Evolutionary conservation across 2,888 invertebrate genomes (phyloP), one percentile per base, ranked within the genome.

Genomic region (Stegana nigrithorax): DNA sequence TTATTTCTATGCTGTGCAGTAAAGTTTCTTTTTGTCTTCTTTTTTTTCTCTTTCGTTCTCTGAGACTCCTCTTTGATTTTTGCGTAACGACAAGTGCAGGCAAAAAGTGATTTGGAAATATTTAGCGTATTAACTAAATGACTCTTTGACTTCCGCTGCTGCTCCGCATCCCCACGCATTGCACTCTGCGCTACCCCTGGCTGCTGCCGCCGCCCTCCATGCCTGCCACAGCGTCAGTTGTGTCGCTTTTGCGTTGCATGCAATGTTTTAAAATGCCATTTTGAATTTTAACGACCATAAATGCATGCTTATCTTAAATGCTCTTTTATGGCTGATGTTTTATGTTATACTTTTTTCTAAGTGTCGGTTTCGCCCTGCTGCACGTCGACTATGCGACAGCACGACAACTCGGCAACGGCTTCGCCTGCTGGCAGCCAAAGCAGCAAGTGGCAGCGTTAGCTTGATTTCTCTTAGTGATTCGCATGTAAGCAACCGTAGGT

Each of bases 221-320:
- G n/a, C n/a, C n/a, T n/a, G n/a, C n/a, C n/a, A n/a, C n/a, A n/a
- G n/a, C n/a, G n/a, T n/a, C n/a, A n/a, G n/a, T n/a, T n/a, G n/a
- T n/a, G n/a, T n/a, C n/a, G n/a, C n/a, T n/a, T n/a, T n/a, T n/a
- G n/a, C n/a, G n/a, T n/a, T n/a, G n/a, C n/a, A n/a, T n/a, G n/a
- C n/a, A n/a, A n/a, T 64, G 72, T 73, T 71, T 68, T 72, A 67
- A 79, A 76, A 77, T 77, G 72, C 65, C 78, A 76, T 76, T 76
- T 79, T 77, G 80, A 79, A 77, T 76, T 79, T 76, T 76, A 79
- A 76, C 75, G 75, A 76, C 80, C 80, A 76, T 76, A 76, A 76
- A 75, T 76, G 75, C 78, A 72, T 73, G 75, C 75, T 76, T 76
- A 76, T 76, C 75, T 76, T 77, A 79, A 76, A 76, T 76, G 75